Percentiles rank a stretch among this genome's conserved stretches.
Evolutionary conservation across 2,888 invertebrate species (phyloP).

Genomic region (Clostera curtula): DNA sequence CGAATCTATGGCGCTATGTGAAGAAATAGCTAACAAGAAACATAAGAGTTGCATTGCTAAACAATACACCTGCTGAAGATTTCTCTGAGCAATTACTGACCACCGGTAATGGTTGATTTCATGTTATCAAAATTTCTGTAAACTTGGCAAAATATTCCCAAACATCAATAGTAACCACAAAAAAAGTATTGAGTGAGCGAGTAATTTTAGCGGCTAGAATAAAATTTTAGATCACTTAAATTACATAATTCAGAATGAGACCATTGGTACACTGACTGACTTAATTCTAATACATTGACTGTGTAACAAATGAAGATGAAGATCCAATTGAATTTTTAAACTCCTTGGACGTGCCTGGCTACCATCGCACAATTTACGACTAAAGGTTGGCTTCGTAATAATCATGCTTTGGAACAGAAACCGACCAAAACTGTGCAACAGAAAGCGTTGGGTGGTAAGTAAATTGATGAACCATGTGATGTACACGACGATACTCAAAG

Average conservation of each 20-base stretch:
- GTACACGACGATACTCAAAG: slow-evolving; percentile 12
- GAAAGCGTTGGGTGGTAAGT: slow-evolving; percentile 16
- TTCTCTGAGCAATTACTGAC: no score
- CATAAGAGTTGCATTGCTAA: no score
- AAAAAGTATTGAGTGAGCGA: slow-evolving; percentile 22
- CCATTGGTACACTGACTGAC: slow-evolving; percentile 1
- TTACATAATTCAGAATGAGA: slow-evolving; percentile 26
- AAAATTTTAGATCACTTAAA: slow-evolving; percentile 32
- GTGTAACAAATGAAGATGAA: slow-evolving; percentile 22
- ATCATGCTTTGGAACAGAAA: slow-evolving; percentile 28
- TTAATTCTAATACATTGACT: slow-evolving; percentile 18
- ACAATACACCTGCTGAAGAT: no score
- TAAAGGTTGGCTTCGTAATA: slow-evolving; percentile 27
- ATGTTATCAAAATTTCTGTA: no score
- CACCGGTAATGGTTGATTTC: no score
- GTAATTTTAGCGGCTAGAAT: slow-evolving; percentile 36
- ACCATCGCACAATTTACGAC: slow-evolving; percentile 24
- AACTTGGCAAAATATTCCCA: slow-evolving; percentile 16
- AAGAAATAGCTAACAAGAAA: no score
- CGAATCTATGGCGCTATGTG: no score
- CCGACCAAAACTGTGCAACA: slow-evolving; percentile 19
- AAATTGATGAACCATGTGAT: slow-evolving; percentile 20
- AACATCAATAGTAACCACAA: slow-evolving; percentile 17
- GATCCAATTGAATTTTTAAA: slow-evolving; percentile 33
- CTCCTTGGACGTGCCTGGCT: slow-evolving; percentile 25